phyloP scores from a whole-genome alignment of 2,113 vertebrate species.

The Peromyscus leucopus region DNA sequence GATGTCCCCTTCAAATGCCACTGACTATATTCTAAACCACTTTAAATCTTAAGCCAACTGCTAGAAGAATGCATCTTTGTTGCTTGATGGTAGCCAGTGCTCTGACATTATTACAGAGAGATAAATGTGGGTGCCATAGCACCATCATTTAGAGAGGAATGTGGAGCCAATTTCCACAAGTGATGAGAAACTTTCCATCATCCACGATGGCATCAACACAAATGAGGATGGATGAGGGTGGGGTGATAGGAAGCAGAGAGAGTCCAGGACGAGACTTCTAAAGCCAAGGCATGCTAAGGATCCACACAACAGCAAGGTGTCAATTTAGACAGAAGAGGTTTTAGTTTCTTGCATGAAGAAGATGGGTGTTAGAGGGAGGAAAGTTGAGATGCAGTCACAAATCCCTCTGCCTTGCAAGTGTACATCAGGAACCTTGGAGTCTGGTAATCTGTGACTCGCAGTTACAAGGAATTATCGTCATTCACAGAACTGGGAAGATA shows the following conservation, averaged over 20 bases:
- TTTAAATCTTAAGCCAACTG: not conserved
- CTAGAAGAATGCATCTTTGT: not conserved
- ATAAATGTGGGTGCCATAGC: not conserved
- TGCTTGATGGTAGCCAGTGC: not conserved
- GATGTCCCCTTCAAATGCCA: not conserved
- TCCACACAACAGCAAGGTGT: not conserved
- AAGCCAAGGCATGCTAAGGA: not conserved
- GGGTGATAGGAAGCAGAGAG: not conserved
- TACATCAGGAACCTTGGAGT: not conserved
- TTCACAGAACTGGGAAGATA: not conserved
- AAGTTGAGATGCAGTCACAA: not conserved
- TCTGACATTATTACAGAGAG: not conserved
- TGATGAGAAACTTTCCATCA: slow-evolving; percentile 39
- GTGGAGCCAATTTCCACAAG: not conserved
- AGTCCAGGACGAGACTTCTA: not conserved
- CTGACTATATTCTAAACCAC: not conserved
- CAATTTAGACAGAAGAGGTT: not conserved
- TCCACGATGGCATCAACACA: not conserved
- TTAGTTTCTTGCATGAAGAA: not conserved
- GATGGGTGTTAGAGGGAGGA: not conserved
- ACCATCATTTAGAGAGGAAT: not conserved
- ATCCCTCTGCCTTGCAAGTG: not conserved
- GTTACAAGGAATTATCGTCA: not conserved
- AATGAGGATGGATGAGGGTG: not conserved
- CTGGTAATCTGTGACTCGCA: not conserved